Percentiles rank a stretch among this genome's conserved stretches.
Evolutionary conservation across 1,140 invertebrate species (phyloP).

Genomic region (Belonocnema kinseyi): DNA sequence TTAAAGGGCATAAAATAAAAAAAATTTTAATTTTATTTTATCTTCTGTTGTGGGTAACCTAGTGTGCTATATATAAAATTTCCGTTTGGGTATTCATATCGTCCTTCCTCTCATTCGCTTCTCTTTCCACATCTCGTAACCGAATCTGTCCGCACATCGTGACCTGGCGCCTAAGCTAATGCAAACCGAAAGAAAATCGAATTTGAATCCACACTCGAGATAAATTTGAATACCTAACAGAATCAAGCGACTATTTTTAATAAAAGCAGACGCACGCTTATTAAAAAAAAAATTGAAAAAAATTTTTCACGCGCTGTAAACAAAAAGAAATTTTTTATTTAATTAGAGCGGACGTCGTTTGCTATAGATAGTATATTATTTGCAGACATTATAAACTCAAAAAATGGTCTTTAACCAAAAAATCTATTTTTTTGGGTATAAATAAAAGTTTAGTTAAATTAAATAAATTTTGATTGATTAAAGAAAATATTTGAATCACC

Average conservation of each 20-base stretch:
- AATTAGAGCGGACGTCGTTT: too few relatives aligned
- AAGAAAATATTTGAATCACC: too few relatives aligned
- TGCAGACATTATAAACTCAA: too few relatives aligned
- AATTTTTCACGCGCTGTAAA: too few relatives aligned
- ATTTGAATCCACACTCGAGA: background rate
- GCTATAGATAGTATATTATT: too few relatives aligned
- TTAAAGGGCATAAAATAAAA: background rate
- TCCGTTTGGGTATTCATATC: slow-evolving; percentile 15
- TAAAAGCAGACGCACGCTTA: background rate
- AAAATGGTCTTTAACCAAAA: too few relatives aligned
- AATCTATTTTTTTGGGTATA: too few relatives aligned
- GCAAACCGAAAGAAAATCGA: slow-evolving; percentile 21
- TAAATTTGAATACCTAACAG: background rate
- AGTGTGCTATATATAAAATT: background rate
- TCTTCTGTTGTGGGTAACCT: background rate
- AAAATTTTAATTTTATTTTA: background rate
- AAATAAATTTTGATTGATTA: too few relatives aligned
- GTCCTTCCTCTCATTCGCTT: background rate
- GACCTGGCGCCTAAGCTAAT: slow-evolving; percentile 23
- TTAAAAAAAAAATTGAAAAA: background rate
- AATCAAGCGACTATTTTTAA: background rate
- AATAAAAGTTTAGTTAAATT: too few relatives aligned
- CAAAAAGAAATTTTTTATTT: too few relatives aligned
- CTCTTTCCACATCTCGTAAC: slow-evolving; percentile 25
- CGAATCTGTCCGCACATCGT: slow-evolving; percentile 19